These are phyloP conservation scores for Onthophagus sagittarius DNA, from an alignment of 2,888 invertebrate genomes.

Conservation along the genomic window DNA sequence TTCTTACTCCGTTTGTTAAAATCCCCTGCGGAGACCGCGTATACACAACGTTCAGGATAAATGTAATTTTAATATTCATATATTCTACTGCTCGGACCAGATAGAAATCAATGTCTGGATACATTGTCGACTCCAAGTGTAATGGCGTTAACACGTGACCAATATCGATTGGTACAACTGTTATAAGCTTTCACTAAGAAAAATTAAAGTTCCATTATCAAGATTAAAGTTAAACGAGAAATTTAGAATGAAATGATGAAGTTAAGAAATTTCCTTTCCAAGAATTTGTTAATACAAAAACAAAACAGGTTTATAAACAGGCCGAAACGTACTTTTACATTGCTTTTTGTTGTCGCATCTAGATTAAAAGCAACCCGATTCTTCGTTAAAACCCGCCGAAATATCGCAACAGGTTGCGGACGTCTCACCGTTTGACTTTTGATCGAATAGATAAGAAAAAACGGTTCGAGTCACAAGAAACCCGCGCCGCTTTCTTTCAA, in stretches of 20 bases:
- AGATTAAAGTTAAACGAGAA: not conserved
- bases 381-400: not conserved
- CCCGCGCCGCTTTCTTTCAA: not conserved
- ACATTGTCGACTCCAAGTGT: slow-evolving; percentile 6
- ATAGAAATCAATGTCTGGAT: slow-evolving; percentile 2
- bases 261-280: no score
- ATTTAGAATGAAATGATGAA: no score
- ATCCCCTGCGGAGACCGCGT: not conserved
- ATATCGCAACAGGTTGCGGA: not conserved
- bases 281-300: no score
- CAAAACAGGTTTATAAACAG: no score
- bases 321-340: no score
- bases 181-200: not conserved
- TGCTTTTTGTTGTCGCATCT: not conserved
- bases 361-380: not conserved
- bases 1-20: not conserved
- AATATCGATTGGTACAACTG: not conserved
- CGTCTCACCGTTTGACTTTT: not conserved
- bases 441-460: not conserved
- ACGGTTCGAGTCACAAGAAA: not conserved
- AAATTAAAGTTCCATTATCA: not conserved
- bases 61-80: slow-evolving; percentile 13
- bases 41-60: not conserved
- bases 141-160: slow-evolving; percentile 3
- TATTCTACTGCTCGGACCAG: slow-evolving; percentile 1